phyloP scores from a whole-genome alignment of 2,888 invertebrate species.

The Ctenicera cuprea region DNA sequence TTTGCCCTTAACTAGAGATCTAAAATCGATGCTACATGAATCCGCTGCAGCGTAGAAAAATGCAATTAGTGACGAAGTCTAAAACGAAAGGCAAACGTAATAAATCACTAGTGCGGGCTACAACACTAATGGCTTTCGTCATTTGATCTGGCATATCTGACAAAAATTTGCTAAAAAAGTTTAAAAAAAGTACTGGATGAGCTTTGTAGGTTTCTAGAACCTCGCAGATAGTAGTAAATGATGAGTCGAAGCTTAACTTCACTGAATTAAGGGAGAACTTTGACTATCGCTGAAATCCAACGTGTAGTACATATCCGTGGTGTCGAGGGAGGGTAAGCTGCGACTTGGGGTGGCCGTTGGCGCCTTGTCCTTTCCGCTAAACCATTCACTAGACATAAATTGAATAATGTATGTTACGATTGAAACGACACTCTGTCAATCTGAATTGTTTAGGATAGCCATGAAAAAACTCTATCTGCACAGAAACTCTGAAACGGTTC shows the following conservation, averaged over 20 bases:
- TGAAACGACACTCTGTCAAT: conserved; percentile 28
- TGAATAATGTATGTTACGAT: conserved; percentile 32
- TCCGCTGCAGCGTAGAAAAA: conserved; percentile 29
- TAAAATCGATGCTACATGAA: conserved; percentile 16
- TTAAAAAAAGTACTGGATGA: conserved; percentile 25
- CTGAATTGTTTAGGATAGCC: conserved; percentile 24
- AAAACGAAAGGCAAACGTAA: conserved; percentile 31
- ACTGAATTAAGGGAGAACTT: conserved; percentile 85
- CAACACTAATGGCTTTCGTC: conserved; percentile 27
- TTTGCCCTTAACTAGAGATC: conserved; percentile 4
- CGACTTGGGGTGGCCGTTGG: conserved; percentile 73
- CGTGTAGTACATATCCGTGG: conserved; percentile 86
- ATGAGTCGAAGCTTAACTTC: conserved; percentile 30
- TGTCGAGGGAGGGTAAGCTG: conserved; percentile 77
- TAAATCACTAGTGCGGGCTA: conserved; percentile 30
- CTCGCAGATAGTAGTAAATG: conserved; percentile 23
- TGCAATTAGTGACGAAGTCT: conserved; percentile 29
- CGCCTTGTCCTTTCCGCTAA: conserved; percentile 64
- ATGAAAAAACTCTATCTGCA: not conserved
- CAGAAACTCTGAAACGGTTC: not conserved
- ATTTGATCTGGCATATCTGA: conserved; percentile 31
- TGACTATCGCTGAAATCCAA: conserved; percentile 86
- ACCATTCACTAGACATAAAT: conserved; percentile 61
- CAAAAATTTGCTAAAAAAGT: conserved; percentile 32
- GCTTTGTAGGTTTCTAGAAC: conserved; percentile 30